phyloP scores from a whole-genome alignment of 1,140 invertebrate genomes.

The Listronotus oregonensis region DNA sequence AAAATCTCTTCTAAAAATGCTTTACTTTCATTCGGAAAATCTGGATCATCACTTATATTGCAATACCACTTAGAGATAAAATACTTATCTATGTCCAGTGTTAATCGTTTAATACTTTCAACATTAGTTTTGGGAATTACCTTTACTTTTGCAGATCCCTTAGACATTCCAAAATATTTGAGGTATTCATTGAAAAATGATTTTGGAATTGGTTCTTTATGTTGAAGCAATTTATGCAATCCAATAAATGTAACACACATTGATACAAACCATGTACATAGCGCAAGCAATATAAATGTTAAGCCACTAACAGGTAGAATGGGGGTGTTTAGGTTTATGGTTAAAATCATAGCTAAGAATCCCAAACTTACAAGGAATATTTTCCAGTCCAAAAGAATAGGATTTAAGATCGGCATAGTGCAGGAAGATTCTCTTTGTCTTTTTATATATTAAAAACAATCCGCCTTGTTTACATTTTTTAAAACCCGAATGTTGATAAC shows the following conservation, averaged over 20 bases:
- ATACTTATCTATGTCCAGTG: constrained; percentile 47
- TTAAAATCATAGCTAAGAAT: constrained; percentile 12
- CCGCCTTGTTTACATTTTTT: background rate
- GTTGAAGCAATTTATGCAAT: constrained; percentile 36
- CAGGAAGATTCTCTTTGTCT: background rate
- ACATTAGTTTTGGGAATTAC: constrained; percentile 27
- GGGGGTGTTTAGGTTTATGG: constrained; percentile 15
- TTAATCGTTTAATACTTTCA: constrained; percentile 41
- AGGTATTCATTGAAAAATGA: constrained; percentile 17
- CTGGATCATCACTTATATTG: constrained; percentile 47
- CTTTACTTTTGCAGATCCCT: background rate
- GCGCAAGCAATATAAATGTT: constrained; percentile 19
- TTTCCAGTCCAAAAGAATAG: constrained; percentile 13
- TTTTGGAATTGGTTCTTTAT: constrained; percentile 30
- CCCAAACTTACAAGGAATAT: constrained; percentile 18
- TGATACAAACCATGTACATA: constrained; percentile 33
- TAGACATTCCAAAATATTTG: constrained; percentile 6
- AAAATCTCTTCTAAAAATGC: constrained; percentile 47
- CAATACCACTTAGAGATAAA: constrained; percentile 52
- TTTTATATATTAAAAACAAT: background rate
- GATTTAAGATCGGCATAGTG: constrained; percentile 6
- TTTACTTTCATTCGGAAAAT: constrained; percentile 46
- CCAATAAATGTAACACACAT: constrained; percentile 37
- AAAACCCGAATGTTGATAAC: background rate
- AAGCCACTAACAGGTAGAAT: constrained; percentile 31